Conservation (phyloP, 2,113 vertebrate species). For the Sialia sialis region DNA sequence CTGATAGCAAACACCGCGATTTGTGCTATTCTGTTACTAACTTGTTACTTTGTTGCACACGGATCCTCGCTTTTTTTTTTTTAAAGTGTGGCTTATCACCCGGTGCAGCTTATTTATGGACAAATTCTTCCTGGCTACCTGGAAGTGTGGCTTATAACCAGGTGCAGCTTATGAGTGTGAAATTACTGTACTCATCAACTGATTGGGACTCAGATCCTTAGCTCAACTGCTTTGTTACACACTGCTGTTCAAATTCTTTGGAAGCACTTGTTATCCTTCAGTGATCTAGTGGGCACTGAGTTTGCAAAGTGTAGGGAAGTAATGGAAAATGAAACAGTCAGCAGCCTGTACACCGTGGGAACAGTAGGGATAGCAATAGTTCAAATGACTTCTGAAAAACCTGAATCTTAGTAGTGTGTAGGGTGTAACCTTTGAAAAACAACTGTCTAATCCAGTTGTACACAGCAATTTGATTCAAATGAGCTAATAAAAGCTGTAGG, state of each 20-base stretch:
- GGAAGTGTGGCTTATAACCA: too few relatives aligned
- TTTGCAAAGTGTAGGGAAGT: neutral
- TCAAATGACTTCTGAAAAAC: neutral
- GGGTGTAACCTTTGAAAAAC: neutral
- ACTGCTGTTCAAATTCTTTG: neutral
- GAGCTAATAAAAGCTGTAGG: neutral
- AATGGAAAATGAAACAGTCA: neutral
- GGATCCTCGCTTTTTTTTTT: too few relatives aligned
- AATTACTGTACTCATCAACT: rapidly evolving
- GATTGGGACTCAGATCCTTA: neutral
- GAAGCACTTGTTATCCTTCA: neutral
- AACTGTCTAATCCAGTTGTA: neutral
- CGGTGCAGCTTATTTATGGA: too few relatives aligned
- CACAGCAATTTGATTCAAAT: neutral
- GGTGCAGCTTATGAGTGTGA: too few relatives aligned
- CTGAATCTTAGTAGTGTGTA: neutral
- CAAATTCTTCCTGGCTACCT: too few relatives aligned
- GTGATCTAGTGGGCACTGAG: neutral
- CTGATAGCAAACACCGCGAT: too few relatives aligned
- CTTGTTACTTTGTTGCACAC: too few relatives aligned
- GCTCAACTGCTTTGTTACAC: neutral
- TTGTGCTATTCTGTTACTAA: too few relatives aligned
- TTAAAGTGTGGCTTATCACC: too few relatives aligned
- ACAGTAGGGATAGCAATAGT: neutral
- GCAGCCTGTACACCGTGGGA: neutral